phyloP scores from a whole-genome alignment of 2,888 invertebrate genomes.

The Sinelater perroti region DNA sequence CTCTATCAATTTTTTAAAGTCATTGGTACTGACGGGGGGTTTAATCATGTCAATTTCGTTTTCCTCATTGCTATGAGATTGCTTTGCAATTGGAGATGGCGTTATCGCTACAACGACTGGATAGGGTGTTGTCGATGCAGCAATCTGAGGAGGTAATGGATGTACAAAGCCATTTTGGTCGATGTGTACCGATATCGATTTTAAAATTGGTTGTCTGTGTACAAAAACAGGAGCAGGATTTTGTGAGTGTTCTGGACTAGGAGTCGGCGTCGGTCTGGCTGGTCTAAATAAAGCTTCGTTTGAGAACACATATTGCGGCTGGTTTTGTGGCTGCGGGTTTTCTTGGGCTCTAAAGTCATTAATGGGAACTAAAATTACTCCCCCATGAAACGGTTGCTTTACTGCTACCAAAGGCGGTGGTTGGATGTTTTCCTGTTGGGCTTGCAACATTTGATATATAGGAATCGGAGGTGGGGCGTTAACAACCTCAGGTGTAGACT shows the following conservation, averaged over 20 bases:
- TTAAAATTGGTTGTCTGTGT: conserved; percentile 46
- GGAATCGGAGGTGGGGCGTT: conserved; percentile 66
- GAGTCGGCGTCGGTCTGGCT: conserved; percentile 51
- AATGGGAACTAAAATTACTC: conserved; percentile 56
- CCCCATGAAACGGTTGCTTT: conserved; percentile 57
- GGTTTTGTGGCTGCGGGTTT: conserved; percentile 17
- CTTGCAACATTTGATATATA: conserved; percentile 64
- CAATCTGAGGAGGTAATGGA: conserved; percentile 48
- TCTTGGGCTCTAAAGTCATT: conserved; percentile 46
- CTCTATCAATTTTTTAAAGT: conserved; percentile 73
- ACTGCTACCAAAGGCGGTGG: conserved; percentile 60
- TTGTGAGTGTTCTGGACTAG: conserved; percentile 52
- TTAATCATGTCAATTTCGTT: conserved; percentile 69
- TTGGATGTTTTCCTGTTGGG: conserved; percentile 47
- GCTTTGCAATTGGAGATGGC: conserved; percentile 40
- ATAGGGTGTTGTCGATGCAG: conserved; percentile 47
- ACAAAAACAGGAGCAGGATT: conserved; percentile 46
- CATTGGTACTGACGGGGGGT: conserved; percentile 75
- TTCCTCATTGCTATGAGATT: conserved; percentile 45
- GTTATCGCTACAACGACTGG: conserved; percentile 47
- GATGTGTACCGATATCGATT: conserved; percentile 57
- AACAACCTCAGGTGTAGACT: conserved; percentile 62
- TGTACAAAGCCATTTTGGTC: conserved; percentile 57
- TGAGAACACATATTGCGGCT: conserved; percentile 25
- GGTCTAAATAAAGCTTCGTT: conserved; percentile 48